phyloP scores from a whole-genome alignment of 2,888 invertebrate genomes.

The Apotomis betuletana region DNA sequence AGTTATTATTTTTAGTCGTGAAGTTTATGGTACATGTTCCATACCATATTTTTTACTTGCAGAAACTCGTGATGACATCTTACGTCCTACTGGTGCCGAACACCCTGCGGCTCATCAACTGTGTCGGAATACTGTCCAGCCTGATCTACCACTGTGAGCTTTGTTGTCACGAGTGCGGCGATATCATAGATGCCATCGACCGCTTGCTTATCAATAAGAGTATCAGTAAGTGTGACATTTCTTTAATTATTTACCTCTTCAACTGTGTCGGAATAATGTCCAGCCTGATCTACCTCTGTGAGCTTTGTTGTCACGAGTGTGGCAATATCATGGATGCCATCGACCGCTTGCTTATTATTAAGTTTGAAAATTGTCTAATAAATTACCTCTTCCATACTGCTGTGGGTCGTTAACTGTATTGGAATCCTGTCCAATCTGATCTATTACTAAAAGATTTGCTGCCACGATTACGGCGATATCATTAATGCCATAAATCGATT shows the following conservation, averaged over 20 bases:
- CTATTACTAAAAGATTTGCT: not conserved
- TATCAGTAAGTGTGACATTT: not conserved
- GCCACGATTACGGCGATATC: not conserved
- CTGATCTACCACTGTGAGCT: slow-evolving; percentile 14
- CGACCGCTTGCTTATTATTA: not conserved
- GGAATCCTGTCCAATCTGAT: not conserved
- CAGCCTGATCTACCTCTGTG: slow-evolving; percentile 7
- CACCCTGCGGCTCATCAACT: slow-evolving; percentile 11
- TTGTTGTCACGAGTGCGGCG: slow-evolving; percentile 3
- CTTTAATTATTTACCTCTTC: not conserved
- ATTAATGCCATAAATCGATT: not conserved
- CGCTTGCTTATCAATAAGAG: not conserved
- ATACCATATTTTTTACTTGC: not conserved
- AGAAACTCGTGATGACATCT: not conserved
- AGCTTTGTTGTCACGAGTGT: slow-evolving; percentile 3
- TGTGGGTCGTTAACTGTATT: not conserved
- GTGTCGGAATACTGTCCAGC: not conserved
- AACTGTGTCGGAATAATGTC: not conserved
- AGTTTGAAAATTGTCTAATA: too few relatives aligned
- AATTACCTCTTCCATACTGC: too few relatives aligned
- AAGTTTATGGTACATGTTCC: not conserved
- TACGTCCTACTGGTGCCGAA: not conserved
- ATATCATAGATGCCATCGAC: slow-evolving; percentile 10
- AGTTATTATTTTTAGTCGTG: too few relatives aligned
- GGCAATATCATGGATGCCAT: slow-evolving; percentile 7